Evolutionary conservation across 1,140 invertebrate genomes (phyloP), one percentile per base, ranked within the genome.

Genomic region (Megalopta genalis): DNA sequence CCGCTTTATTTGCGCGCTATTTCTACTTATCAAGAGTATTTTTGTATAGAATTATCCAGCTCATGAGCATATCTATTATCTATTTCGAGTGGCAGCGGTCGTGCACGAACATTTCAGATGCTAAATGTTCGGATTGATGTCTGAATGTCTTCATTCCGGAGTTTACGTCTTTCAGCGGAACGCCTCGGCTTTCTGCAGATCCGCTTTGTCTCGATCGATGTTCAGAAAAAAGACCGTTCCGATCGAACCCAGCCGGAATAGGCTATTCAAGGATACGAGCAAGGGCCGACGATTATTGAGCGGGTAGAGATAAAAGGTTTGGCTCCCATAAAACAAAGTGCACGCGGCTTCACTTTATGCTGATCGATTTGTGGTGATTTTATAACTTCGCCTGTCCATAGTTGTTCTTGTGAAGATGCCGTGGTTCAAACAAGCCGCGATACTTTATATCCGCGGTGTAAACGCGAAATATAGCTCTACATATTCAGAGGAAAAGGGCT

Each of bases 341-440:
- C 79, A 89, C 81, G 88, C 87, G 85, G 83, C 88, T 80, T 72
- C 88, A 88, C 80, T 91, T 91, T 92, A 90, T 87, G 86, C 90
- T 91, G 90, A 91, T 91, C 90, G 90, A 91, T 91, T 92, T 91
- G 91, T 88, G 87, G 88, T 91, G 91, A 92, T 92, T 92, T 92
- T 91, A 92, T 90, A 91, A 91, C 90, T 91, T 89, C 75, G 87
- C 84, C 86, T 87, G 90, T 90, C 88, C 88, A 87, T 90, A 85
- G 82, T 73, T 83, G 71, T 79, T 84, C 80, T 74, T 72, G 59
- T 63, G 25, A 49, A 63, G 77, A 80, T 80, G 77, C 84, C 86
- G 83, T 64, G 79, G 87, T 90, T 91, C 90, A 92, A 92, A 92
- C 90, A 86, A 87, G 89, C 91, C 91, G 91, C 90, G 86, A 88